These are phyloP conservation scores for Eristalinus aeneus DNA, from an alignment of 2,888 invertebrate species.

Conservation along the genomic window DNA sequence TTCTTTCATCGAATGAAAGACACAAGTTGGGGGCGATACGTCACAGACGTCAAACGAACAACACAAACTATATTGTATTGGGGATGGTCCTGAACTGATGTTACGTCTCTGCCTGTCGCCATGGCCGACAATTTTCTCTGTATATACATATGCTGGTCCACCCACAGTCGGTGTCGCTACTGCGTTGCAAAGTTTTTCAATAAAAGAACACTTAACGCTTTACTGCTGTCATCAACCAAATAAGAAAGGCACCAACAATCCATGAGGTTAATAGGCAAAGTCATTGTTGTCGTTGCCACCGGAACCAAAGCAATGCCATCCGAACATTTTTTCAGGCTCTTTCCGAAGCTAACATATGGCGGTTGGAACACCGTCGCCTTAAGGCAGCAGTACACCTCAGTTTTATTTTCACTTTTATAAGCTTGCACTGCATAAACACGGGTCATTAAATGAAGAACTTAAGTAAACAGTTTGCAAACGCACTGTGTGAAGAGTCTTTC, in stretches of 20 bases:
- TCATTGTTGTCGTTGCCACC: constrained; percentile 9
- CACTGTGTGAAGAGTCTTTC: neutral
- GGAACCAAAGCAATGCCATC: neutral
- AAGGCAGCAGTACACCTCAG: neutral
- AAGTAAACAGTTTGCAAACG: neutral
- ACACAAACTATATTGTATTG: constrained; percentile 61
- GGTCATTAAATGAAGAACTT: neutral
- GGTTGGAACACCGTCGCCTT: neutral
- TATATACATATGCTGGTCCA: neutral
- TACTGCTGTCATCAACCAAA: constrained; percentile 14
- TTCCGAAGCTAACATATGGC: constrained; percentile 22
- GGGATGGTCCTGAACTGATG: constrained; percentile 62
- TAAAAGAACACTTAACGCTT: constrained; percentile 5
- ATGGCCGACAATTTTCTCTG: neutral
- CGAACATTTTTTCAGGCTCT: neutral
- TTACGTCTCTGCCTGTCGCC: constrained; percentile 3
- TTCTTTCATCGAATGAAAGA: constrained; percentile 12
- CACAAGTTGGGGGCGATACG: constrained; percentile 43
- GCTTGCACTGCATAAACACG: neutral
- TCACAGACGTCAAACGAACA: constrained; percentile 50
- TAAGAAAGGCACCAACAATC: constrained; percentile 13
- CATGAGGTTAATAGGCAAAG: constrained; percentile 13
- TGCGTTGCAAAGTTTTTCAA: constrained; percentile 28
- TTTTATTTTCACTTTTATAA: constrained; percentile 17
- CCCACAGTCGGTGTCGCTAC: constrained; percentile 12